phyloP scores from a whole-genome alignment of 1,140 invertebrate genomes.

The Bombus confusus region DNA sequence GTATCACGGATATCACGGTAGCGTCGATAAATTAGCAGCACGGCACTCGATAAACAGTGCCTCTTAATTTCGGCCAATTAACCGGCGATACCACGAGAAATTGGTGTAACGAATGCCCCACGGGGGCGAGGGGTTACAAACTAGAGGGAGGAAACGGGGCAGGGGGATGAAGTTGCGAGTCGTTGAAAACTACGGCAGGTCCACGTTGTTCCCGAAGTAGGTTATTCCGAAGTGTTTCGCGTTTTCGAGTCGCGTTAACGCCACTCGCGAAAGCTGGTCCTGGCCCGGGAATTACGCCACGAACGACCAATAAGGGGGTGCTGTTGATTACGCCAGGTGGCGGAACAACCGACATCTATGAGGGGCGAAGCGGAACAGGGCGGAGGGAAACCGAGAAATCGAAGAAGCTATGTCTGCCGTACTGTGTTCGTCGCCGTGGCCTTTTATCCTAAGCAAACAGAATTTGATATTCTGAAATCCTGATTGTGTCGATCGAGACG shows the following conservation, averaged over 20 bases:
- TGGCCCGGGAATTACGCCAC: slow-evolving; percentile 5
- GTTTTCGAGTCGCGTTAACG: slow-evolving; percentile 35
- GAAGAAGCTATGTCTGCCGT: neutral
- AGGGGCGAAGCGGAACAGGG: neutral
- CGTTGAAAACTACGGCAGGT: slow-evolving; percentile 12
- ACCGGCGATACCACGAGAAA: slow-evolving; percentile 13
- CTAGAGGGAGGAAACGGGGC: no score
- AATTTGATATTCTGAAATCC: slow-evolving; percentile 35
- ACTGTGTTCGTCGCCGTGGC: no score
- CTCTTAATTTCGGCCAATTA: slow-evolving; percentile 46
- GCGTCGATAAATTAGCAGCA: slow-evolving; percentile 20
- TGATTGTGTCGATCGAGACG: slow-evolving; percentile 28
- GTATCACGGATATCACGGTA: neutral
- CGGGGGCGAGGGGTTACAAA: no score
- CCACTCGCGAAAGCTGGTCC: slow-evolving; percentile 14
- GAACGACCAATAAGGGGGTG: slow-evolving; percentile 9
- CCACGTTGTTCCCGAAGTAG: slow-evolving; percentile 24
- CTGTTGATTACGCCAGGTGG: slow-evolving; percentile 23
- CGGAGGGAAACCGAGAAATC: neutral
- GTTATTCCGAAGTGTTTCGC: slow-evolving; percentile 32
- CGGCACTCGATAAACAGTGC: slow-evolving; percentile 19
- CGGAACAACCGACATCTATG: no score
- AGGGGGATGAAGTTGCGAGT: slow-evolving; percentile 3
- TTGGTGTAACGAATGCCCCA: slow-evolving; percentile 37
- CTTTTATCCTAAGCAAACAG: slow-evolving; percentile 43